Percentiles rank a stretch among this genome's conserved stretches.
Evolutionary conservation across 2,113 vertebrate species (phyloP).

Genomic region (Hippocampus barbouri): DNA sequence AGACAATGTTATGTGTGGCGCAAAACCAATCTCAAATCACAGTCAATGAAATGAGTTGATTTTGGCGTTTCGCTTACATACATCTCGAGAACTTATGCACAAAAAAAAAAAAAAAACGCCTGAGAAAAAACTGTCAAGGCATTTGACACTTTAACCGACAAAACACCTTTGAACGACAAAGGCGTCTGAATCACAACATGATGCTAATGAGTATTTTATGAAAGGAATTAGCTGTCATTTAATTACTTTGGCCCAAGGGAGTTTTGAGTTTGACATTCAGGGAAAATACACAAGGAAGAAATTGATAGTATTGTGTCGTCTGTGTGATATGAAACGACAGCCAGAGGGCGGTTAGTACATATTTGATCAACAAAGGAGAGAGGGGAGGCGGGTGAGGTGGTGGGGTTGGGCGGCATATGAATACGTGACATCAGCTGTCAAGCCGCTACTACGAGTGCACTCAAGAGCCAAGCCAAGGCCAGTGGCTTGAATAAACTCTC

Average conservation of each 20-base stretch:
- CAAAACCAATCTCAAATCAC: not conserved
- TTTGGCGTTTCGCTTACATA: not conserved
- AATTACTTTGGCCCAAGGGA: slow-evolving; percentile 13
- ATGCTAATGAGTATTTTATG: slow-evolving; percentile 14
- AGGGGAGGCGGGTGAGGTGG: not conserved
- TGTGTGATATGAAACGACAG: slow-evolving; percentile 5
- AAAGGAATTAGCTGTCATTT: slow-evolving; percentile 27
- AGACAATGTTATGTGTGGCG: not conserved
- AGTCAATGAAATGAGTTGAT: slow-evolving; percentile 32
- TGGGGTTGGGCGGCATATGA: not conserved
- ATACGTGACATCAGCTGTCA: not conserved
- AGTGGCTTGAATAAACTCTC: not conserved
- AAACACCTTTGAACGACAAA: slow-evolving; percentile 12
- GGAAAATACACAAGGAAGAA: slow-evolving; percentile 9
- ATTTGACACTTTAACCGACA: not conserved
- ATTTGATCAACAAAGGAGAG: slow-evolving; percentile 2
- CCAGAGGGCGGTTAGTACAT: slow-evolving; percentile 10
- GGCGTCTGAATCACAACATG: slow-evolving; percentile 4
- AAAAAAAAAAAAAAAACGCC: not conserved
- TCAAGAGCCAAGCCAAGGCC: slow-evolving; percentile 1
- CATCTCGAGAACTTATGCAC: not conserved
- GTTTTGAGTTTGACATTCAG: slow-evolving; percentile 3
- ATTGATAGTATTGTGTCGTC: slow-evolving; percentile 4
- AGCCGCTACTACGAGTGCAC: not conserved
- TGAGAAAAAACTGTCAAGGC: not conserved